Evolutionary conservation across 2,113 vertebrate genomes (phyloP), one percentile per base, ranked within the genome.

Genomic region (Sorex fumeus): DNA sequence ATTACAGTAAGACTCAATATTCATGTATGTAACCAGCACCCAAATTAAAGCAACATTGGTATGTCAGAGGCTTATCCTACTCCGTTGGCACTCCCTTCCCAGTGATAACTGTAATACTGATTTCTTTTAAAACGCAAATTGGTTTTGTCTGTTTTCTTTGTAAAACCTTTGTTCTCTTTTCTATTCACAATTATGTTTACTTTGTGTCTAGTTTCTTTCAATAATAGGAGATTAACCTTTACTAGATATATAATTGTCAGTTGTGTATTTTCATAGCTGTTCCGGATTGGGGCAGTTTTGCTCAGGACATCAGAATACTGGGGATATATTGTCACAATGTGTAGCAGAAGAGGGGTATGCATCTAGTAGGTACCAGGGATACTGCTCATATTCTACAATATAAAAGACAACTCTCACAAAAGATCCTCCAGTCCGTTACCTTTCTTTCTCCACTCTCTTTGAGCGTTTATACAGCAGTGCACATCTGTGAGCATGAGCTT

Each of bases 281-380:
- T 64, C 64, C 82, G 60, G 62, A 30, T 71, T 71, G 11, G 64
- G 34, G 10, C 64, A 45, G 2, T 76, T 92, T 94, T 87, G 45
- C 28, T 78, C 3, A 2, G 27, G 64, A 75, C 75, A 72, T 67
- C 21, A 83, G 45, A 8, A 6, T 76, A 4, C 8, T 57, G 34
- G 53, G 62, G 36, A 50, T 15, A 62, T 64, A 69, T 60, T 75
- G 8, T 60, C 45, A 57, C 13, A 74, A 18, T 18, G 43, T 90
- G 50, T 50, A 50, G 47, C 5, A 50, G 47, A 50, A 50, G 47
- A 50, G 47, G 47, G 13, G 9, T 13, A 50, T 50, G 47, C 13
- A 13, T 50, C 47, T 50, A 2, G 10, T 50, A 50, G 47, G 9
- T 50, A 50, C 47, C 47, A 13, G 47, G 47, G 47, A 50, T 50